phyloP scores from a whole-genome alignment of 1,140 invertebrate genomes.

The Hetaerina americana region DNA sequence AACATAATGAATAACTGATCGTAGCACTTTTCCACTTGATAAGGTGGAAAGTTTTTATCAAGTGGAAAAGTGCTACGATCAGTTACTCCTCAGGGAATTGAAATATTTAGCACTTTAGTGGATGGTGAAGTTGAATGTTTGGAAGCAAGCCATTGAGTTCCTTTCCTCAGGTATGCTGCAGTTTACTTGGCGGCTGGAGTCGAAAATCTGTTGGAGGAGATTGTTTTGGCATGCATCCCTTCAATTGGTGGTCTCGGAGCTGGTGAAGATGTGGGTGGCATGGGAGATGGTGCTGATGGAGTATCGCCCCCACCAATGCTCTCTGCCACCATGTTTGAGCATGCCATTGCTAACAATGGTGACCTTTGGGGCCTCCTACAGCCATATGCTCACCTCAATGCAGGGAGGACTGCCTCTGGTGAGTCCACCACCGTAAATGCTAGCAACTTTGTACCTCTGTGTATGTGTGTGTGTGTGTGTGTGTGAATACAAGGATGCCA shows the following conservation, averaged over 20 bases:
- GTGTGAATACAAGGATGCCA: background rate
- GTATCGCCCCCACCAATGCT: constrained; percentile 37
- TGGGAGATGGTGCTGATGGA: constrained; percentile 28
- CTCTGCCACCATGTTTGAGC: constrained; percentile 63
- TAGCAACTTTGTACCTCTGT: background rate
- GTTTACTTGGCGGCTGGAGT: constrained; percentile 78
- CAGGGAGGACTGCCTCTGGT: constrained; percentile 73
- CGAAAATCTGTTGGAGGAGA: constrained; percentile 79
- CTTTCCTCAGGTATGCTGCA: constrained; percentile 54
- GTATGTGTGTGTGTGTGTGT: too few species aligned
- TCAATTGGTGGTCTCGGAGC: constrained; percentile 14
- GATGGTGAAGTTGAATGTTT: too few species aligned
- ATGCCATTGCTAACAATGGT: constrained; percentile 70
- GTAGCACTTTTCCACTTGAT: too few species aligned
- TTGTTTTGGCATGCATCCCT: constrained; percentile 59
- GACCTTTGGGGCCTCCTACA: constrained; percentile 81
- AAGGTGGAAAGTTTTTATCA: too few species aligned
- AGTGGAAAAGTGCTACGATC: too few species aligned
- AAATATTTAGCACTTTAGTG: too few species aligned
- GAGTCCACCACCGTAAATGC: constrained; percentile 14
- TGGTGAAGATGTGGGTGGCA: constrained; percentile 1
- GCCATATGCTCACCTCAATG: constrained; percentile 78
- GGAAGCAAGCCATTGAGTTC: too few species aligned
- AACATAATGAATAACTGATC: too few species aligned
- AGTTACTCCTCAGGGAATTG: too few species aligned